phyloP scores from a whole-genome alignment of 2,113 vertebrate genomes.

The Nematolebias whitei region DNA sequence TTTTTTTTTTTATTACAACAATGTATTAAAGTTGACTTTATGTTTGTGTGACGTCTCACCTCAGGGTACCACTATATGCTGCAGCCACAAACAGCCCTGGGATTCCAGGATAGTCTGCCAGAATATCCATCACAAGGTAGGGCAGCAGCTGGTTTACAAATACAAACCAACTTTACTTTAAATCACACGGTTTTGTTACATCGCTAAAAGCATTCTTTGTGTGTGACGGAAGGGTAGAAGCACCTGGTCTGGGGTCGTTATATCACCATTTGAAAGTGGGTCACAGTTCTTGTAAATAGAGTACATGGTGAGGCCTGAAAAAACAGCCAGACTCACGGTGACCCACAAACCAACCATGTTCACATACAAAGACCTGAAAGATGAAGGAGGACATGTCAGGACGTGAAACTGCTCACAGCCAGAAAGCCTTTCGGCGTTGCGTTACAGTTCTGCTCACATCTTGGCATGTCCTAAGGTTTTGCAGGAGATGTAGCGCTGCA shows the following conservation, averaged over 20 bases:
- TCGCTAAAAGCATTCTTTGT: background rate
- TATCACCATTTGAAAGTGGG: constrained; percentile 71
- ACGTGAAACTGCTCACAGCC: background rate
- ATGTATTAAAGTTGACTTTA: background rate
- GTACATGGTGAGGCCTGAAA: constrained; percentile 82
- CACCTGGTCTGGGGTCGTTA: constrained; percentile 78
- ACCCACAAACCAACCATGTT: constrained; percentile 82
- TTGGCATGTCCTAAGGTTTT: constrained; percentile 79
- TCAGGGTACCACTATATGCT: constrained; percentile 95
- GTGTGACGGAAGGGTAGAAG: background rate
- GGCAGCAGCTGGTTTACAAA: constrained; percentile 86
- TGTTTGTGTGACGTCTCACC: constrained; percentile 76
- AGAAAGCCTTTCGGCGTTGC: background rate
- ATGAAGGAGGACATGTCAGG: constrained; percentile 28
- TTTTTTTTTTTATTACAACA: background rate
- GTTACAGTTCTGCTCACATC: constrained; percentile 66
- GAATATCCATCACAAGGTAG: constrained; percentile 93
- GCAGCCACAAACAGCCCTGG: constrained; percentile 96
- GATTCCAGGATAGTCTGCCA: constrained; percentile 86
- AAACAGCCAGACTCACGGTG: constrained; percentile 79
- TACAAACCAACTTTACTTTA: background rate
- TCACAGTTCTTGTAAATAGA: constrained; percentile 84
- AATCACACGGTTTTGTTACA: background rate
- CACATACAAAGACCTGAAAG: constrained; percentile 78
- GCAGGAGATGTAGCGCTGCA: constrained; percentile 85